Conservation (phyloP, 2,113 vertebrate genomes). For the Clupea harengus region DNA sequence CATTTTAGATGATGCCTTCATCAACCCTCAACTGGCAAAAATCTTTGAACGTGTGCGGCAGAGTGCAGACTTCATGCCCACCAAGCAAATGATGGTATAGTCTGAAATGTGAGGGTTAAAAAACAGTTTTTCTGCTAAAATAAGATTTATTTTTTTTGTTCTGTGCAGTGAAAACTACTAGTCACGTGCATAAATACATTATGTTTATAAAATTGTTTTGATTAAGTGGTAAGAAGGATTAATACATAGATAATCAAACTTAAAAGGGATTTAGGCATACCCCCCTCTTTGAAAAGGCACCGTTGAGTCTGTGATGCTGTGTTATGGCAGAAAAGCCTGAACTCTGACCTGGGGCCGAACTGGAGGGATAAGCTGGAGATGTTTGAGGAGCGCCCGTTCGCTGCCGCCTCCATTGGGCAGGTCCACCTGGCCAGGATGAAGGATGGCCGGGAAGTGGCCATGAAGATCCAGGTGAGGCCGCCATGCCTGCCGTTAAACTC, state of each 20-base stretch:
- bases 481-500: not conserved
- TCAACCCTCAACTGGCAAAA: conserved; percentile 92
- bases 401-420: conserved; percentile 94
- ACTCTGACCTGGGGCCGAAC: conserved; percentile 79
- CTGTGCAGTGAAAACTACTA: too few relatives aligned
- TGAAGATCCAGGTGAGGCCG: conserved; percentile 91
- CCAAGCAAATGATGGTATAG: conserved; percentile 88
- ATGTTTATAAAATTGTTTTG: too few relatives aligned
- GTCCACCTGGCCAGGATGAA: conserved; percentile 87
- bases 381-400: conserved; percentile 91
- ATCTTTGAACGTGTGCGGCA: conserved; percentile 91
- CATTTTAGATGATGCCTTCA: conserved; percentile 85
- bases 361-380: conserved; percentile 87
- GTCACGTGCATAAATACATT: too few relatives aligned
- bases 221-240: too few relatives aligned
- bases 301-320: not conserved
- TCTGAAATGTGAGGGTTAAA: conserved; percentile 49
- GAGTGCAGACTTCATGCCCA: conserved; percentile 93
- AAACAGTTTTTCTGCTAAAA: conserved; percentile 20
- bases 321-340: conserved; percentile 80
- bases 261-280: too few relatives aligned
- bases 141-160: too few relatives aligned
- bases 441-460: conserved; percentile 88
- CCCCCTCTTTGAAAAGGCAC: not conserved
- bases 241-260: too few relatives aligned